These are phyloP conservation scores for Tetramorium alpestre DNA, from an alignment of 1,140 invertebrate genomes.

Conservation along the genomic window DNA sequence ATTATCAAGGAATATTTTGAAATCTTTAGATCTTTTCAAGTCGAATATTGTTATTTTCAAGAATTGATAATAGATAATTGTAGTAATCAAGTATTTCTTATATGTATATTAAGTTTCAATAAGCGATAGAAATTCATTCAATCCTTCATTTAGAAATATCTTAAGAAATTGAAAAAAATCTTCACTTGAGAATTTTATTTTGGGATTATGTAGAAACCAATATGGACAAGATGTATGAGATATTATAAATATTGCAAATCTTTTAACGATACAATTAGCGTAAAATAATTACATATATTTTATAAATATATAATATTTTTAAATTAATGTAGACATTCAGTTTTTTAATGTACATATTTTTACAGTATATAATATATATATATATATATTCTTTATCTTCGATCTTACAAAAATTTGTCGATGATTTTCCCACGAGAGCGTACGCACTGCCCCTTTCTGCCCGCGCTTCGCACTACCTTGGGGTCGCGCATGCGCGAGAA, in stretches of 20 bases:
- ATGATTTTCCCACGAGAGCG: no score
- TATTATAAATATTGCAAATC: not conserved
- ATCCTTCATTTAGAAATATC: not conserved
- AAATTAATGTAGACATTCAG: not conserved
- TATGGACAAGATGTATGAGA: not conserved
- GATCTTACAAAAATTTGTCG: not conserved
- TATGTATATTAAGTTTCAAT: not conserved
- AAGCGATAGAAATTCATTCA: not conserved
- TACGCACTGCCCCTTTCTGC: no score
- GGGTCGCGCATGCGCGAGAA: slow-evolving; percentile 21
- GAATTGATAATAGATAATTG: not conserved
- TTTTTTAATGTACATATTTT: not conserved
- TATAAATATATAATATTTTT: not conserved
- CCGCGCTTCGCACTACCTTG: not conserved
- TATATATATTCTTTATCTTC: not conserved
- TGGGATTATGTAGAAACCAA: not conserved
- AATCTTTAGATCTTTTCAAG: not conserved
- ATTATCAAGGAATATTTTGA: not conserved
- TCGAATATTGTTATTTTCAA: not conserved
- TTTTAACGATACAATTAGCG: no score
- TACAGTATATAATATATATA: no score
- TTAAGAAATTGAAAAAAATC: not conserved
- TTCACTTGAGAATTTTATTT: not conserved
- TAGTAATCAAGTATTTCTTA: not conserved
- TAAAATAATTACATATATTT: no score